Base-by-base conservation (phyloP, 2,888 invertebrate genomes). In the Phengaris alcon region DNA sequence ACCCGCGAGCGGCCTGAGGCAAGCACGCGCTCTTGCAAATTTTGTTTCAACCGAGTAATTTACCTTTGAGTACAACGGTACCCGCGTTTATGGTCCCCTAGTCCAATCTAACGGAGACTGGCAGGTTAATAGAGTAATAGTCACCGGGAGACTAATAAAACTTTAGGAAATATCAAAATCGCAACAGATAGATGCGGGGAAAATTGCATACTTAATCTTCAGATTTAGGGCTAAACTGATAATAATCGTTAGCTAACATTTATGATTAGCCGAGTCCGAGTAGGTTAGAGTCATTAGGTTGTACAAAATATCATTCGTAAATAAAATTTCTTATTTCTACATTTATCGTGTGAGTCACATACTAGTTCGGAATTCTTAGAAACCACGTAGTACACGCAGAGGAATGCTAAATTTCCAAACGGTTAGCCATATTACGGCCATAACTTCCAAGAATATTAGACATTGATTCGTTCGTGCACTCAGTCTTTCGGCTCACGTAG, bases 1-100 rank as follows among this genome's bases (percentile, higher is more conserved):
- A 92, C 91, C 91, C 90, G 90, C 87, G 87, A 82, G 87, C 80
- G 81, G 85, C 90, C 87, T 79, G 82, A 68, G 90, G 90, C 90
- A 79, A 84, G 86, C 91, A 91, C 90, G 91, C 88, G 89, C 85
- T 84, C 75, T 82, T 82, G 83, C 84, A 82, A 87, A 80, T 79
- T 78, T 75, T 77, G 77, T 79, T 78, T 78, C 79, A 78, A 77
- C 78, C 78, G 77, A 79, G 79, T 76, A 83, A 83, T 84, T 84
- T 83, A 79, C 79, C 79, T 79, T 79, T 77, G 77, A 78, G 75
- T 75, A 76, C 79, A 90, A 90, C 88, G 87, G 88, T 87, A 85
- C 82, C 84, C 84, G 79, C 83, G 82, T 78, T 81, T 85, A 83
- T 87, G 86, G 81, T 77, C 76, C 76, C 83, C 84, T 84, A 78